phyloP scores from a whole-genome alignment of 2,797 vertebrate species.

The Anguilla megastoma region DNA sequence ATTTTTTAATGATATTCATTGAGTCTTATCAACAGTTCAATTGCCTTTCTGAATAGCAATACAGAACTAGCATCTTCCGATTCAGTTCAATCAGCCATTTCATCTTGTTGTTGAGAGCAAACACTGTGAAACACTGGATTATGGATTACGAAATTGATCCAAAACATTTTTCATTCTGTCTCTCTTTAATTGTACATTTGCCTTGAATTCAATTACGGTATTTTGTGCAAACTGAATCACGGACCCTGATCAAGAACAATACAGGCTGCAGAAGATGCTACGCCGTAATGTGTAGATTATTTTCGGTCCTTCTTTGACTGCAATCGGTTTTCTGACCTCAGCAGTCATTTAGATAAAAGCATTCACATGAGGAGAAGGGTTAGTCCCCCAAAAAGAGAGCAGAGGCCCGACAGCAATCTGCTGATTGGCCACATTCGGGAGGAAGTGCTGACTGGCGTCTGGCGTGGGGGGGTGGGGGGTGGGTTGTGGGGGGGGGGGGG shows the following conservation, averaged over 20 bases:
- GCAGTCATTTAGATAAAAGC: background rate
- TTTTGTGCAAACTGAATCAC: conserved; percentile 12
- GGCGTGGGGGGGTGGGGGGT: background rate
- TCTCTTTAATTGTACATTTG: background rate
- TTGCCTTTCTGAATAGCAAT: background rate
- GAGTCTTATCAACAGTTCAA: background rate
- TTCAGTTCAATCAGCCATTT: background rate
- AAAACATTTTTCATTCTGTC: background rate
- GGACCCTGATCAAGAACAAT: background rate
- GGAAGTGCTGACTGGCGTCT: conserved; percentile 44
- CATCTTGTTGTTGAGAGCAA: background rate
- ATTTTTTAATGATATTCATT: background rate
- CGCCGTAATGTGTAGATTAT: background rate
- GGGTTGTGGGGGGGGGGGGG: background rate
- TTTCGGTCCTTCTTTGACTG: background rate
- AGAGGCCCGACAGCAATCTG: conserved; percentile 41
- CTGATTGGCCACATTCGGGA: conserved; percentile 43
- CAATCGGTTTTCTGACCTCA: background rate
- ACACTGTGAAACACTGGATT: background rate
- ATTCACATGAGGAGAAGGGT: conserved; percentile 20
- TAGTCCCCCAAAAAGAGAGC: conserved; percentile 33
- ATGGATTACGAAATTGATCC: background rate
- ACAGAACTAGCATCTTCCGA: background rate
- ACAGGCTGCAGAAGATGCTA: background rate
- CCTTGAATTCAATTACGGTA: background rate